Base-by-base conservation (phyloP, 2,888 invertebrate genomes). In the Agrochola macilenta region DNA sequence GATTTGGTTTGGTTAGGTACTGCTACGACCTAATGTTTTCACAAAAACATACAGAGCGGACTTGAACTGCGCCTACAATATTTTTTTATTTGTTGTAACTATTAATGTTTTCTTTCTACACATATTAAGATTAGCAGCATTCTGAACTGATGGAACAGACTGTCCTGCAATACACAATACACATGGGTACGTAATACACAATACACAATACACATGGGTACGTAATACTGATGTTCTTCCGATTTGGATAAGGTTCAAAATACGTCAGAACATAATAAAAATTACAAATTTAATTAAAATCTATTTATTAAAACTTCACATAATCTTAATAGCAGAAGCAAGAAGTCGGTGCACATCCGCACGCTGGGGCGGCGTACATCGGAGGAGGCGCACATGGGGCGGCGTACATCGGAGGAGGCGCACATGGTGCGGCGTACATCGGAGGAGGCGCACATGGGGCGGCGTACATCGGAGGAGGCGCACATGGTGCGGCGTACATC, bases 381-480 rank as follows among this genome's bases (percentile, higher is more conserved):
- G 30, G 30, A 30, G 30, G 30, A 30, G 30, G 30, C 30, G 30
- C 30, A 30, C 30, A 30, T 43, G 88, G 79, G 85, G 80, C 63
- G 14, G 82, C 85, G 43, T 81, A 82, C 46, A 46, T 46, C 3
- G 14, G 46, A 0, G 46, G 84, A 0, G 84, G 66, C 23, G 66
- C 79, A 17, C 23, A 1, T 5, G 71, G 79, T 17, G 46, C 14
- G 14, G 82, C 85, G 49, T 81, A 82, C 74, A 77, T 77, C 14
- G 85, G 81, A 0, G 81, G 85, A 1, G 84, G 66, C 12, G 69
- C 79, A 11, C 23, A 4, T 43, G 88, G 79, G 85, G 80, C 66
- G 14, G 82, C 85, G 43, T 81, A 82, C 46, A 46, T 46, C 4
- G 12, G n/a, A n/a, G n/a, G n/a, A n/a, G n/a, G n/a, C n/a, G n/a